These are phyloP conservation scores for Loris lydekkerianus DNA, from an alignment of 2,797 vertebrate genomes.

Conservation along the genomic window DNA sequence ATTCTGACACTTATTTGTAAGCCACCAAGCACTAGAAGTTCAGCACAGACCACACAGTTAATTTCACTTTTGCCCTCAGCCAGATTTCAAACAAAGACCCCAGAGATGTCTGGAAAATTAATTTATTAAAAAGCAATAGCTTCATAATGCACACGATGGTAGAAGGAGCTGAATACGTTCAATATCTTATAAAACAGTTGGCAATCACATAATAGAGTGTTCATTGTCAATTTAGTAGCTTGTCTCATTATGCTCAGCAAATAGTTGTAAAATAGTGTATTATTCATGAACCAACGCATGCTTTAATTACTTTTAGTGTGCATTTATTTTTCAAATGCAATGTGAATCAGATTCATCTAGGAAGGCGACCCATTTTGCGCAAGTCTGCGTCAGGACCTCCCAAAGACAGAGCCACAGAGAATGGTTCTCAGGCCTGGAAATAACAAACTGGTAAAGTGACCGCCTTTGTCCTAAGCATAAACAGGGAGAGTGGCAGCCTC, in stretches of 20 bases:
- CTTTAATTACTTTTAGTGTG: conserved; percentile 89
- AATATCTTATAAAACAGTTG: conserved; percentile 90
- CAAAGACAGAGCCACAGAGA: conserved; percentile 22
- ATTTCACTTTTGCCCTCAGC: conserved; percentile 87
- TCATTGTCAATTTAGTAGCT: conserved; percentile 88
- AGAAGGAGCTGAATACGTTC: conserved; percentile 88
- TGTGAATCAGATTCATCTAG: conserved; percentile 82
- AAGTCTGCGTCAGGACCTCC: conserved; percentile 51
- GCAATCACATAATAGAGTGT: conserved; percentile 89
- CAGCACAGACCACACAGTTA: conserved; percentile 80
- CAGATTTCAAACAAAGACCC: conserved; percentile 87
- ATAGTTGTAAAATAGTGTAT: conserved; percentile 89
- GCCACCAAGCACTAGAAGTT: conserved; percentile 59
- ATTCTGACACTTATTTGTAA: conserved; percentile 37
- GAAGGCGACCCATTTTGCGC: conserved; percentile 82
- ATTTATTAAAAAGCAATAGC: conserved; percentile 90
- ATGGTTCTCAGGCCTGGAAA: conserved; percentile 22
- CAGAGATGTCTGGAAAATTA: conserved; percentile 88
- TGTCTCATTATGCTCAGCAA: conserved; percentile 88
- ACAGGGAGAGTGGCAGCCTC: not conserved
- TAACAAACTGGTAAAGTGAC: not conserved
- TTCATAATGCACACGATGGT: conserved; percentile 87
- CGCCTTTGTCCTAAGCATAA: not conserved
- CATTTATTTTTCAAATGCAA: conserved; percentile 88
- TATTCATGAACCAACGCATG: conserved; percentile 89